phyloP scores from a whole-genome alignment of 2,113 vertebrate genomes.

The Ovibos moschatus region DNA sequence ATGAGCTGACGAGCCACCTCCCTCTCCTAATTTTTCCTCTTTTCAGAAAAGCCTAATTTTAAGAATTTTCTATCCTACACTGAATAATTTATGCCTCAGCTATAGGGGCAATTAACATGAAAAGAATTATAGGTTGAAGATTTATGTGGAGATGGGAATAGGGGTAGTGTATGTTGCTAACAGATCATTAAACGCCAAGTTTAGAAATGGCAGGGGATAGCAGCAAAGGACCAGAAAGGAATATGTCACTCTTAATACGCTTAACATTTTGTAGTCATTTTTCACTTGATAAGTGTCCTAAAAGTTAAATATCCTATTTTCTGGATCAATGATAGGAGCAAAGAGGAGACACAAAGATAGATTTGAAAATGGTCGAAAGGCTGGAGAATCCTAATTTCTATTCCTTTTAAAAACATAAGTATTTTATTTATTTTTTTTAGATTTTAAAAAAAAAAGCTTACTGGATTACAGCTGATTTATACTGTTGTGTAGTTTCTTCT shows the following conservation, averaged over 20 bases:
- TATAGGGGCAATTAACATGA: neutral
- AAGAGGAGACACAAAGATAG: neutral
- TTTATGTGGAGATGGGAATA: neutral
- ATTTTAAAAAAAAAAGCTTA: neutral
- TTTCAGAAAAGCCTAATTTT: neutral
- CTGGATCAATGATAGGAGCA: neutral
- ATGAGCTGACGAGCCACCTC: neutral
- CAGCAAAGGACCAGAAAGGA: neutral
- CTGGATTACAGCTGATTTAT: neutral
- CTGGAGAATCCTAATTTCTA: neutral
- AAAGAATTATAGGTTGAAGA: neutral
- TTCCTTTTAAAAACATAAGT: neutral
- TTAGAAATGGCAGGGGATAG: neutral
- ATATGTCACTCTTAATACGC: rapidly evolving
- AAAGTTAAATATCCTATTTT: neutral
- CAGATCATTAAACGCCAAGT: neutral
- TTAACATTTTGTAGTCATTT: neutral
- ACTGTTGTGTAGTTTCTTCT: neutral
- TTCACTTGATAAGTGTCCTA: neutral
- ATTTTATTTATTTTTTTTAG: neutral
- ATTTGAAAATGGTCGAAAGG: neutral
- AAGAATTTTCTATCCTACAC: neutral
- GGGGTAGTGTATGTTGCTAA: neutral
- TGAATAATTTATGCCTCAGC: neutral
- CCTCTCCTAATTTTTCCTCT: neutral